Base-by-base conservation (phyloP, 2,888 invertebrate species). In the Noctua janthina region DNA sequence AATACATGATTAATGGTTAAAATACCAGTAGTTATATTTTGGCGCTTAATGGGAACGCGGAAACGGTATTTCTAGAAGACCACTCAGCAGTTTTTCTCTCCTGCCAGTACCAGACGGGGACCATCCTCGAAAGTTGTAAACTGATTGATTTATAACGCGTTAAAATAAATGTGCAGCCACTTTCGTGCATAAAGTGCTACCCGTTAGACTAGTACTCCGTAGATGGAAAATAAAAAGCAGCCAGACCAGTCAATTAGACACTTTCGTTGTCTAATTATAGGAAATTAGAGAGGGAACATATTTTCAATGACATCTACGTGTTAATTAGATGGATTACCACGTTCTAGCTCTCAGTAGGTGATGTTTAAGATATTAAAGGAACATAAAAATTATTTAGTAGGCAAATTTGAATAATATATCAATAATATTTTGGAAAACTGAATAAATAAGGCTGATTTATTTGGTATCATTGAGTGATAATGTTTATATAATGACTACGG, bases 221-320 rank as follows among this genome's bases (percentile, higher is more conserved):
- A 88, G 62, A 88, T 83, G 91, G 93, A 88, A 88, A 92, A 91
- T 91, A 92, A 92, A 92, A 92, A 91, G 91, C 70, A 79, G 84
- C 87, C 64, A 23, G 82, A 88, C 91, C 56, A 86, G 91, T 92
- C 90, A 91, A 92, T 93, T 92, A 92, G 88, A 91, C 90, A 91
- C 93, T 93, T 92, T 94, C 93, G 86, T 92, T 89, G 88, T 92
- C 84, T 91, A 90, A 91, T 91, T 88, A 90, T 88, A 77, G 86
- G 81, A 79, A 82, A 83, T 87, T 82, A 85, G 77, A 81, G 85
- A 82, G 77, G 77, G 74, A 86, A 79, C 81, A 72, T 76, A 77
- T 75, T 86, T 86, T 85, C 81, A 88, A 86, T 88, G 88, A 87
- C 81, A 81, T 75, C 35, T 77, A 90, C 85, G 83, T 84, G 81